phyloP scores from a whole-genome alignment of 2,113 vertebrate species.

The Halcyon senegalensis region DNA sequence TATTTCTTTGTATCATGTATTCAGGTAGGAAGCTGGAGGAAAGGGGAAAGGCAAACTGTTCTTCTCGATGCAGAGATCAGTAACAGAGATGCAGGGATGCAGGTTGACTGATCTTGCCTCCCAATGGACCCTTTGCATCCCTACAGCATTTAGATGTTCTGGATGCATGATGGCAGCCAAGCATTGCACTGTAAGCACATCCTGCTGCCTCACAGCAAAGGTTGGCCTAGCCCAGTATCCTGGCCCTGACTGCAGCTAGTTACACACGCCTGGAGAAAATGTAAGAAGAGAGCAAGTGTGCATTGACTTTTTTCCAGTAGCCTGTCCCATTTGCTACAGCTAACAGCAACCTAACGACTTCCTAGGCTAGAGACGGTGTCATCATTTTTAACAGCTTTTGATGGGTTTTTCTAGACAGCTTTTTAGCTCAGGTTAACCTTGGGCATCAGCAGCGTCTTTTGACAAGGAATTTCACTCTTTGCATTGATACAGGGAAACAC shows the following conservation, averaged over 20 bases:
- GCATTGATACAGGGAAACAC: fast-evolving
- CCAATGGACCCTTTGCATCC: not conserved
- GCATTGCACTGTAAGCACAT: fast-evolving
- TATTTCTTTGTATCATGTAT: not conserved
- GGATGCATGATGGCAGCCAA: not conserved
- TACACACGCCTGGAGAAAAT: not conserved
- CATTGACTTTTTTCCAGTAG: not conserved
- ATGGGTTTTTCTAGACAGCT: not conserved
- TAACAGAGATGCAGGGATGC: not conserved
- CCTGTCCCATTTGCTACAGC: not conserved
- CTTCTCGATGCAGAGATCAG: not conserved
- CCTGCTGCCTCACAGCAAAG: not conserved
- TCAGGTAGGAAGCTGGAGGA: not conserved
- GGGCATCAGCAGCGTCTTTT: not conserved
- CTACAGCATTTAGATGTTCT: fast-evolving
- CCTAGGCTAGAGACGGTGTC: not conserved
- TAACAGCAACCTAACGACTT: not conserved
- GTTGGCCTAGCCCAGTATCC: not conserved
- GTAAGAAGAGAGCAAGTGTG: not conserved
- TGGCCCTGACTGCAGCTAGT: not conserved
- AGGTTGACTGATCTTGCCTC: not conserved
- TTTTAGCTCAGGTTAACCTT: not conserved
- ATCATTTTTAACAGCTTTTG: not conserved
- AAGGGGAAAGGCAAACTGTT: not conserved
- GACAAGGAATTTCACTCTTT: not conserved